A percentile compares a stretch with the other conserved stretches of the same genome.
These are phyloP conservation scores for Ochotona curzoniae DNA, from an alignment of 2,113 vertebrate species.

Conservation along the genomic window DNA sequence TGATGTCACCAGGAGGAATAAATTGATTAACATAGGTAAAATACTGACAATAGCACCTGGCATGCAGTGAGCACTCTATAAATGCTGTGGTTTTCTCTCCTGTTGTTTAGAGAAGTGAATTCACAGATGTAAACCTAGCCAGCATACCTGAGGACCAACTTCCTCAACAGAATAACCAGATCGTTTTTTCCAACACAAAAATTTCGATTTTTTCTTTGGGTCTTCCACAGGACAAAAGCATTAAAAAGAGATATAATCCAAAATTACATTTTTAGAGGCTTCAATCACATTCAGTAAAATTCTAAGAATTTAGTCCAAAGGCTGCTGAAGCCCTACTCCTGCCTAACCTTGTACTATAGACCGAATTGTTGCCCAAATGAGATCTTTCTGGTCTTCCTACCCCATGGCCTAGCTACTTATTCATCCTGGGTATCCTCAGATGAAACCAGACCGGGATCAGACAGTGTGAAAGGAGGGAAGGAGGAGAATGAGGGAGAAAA, in stretches of 20 bases:
- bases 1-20: neutral
- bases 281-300: neutral
- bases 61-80: neutral
- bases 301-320: neutral
- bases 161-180: neutral
- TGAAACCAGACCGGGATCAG: neutral
- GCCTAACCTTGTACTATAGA: neutral
- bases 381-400: neutral
- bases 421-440: neutral
- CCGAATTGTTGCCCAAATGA: neutral
- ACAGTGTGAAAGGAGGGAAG: neutral
- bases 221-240: neutral
- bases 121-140: neutral
- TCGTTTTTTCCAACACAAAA: neutral
- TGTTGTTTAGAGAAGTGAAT: neutral
- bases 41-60: neutral
- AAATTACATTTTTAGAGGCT: neutral
- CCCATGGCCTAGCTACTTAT: neutral
- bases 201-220: constrained; percentile 24
- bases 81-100: neutral
- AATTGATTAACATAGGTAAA: neutral
- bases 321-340: neutral
- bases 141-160: neutral
- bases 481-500: neutral
- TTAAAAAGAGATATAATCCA: constrained; percentile 9